Evolutionary conservation across 2,888 invertebrate genomes (phyloP).

Genomic region (Tenthredo notha): DNA sequence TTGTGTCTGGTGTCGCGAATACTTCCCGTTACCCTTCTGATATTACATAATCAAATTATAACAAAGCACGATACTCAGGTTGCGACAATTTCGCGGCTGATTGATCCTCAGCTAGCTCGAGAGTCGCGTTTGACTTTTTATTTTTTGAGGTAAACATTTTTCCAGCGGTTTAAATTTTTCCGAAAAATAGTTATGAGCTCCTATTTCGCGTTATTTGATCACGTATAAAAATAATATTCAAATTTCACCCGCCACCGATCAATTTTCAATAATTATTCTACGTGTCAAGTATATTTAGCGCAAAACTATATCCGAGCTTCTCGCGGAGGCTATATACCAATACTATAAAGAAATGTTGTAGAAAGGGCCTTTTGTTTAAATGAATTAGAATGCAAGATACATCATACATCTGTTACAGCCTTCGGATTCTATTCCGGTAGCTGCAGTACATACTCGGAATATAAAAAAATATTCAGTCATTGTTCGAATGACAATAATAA

Average conservation of each 20-base stretch:
- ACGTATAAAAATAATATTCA: neutral
- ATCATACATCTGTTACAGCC: conserved; percentile 59
- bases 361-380: conserved; percentile 20
- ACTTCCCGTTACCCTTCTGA: conserved; percentile 39
- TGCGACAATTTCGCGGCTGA: neutral
- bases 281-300: neutral
- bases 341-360: neutral
- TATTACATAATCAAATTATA: neutral
- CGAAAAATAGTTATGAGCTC: too few species aligned
- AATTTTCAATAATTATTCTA: neutral
- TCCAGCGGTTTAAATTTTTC: neutral
- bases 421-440: conserved; percentile 63
- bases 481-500: conserved; percentile 34
- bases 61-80: neutral
- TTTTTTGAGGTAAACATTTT: neutral
- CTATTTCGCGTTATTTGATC: neutral
- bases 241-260: neutral
- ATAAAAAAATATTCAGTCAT: conserved; percentile 59
- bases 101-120: neutral
- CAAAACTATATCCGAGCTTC: neutral
- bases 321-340: neutral
- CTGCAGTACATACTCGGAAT: conserved; percentile 65
- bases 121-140: neutral
- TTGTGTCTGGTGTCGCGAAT: neutral
- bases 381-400: conserved; percentile 69